Conservation (phyloP, 2,888 invertebrate genomes). For the Athalia rosae region DNA sequence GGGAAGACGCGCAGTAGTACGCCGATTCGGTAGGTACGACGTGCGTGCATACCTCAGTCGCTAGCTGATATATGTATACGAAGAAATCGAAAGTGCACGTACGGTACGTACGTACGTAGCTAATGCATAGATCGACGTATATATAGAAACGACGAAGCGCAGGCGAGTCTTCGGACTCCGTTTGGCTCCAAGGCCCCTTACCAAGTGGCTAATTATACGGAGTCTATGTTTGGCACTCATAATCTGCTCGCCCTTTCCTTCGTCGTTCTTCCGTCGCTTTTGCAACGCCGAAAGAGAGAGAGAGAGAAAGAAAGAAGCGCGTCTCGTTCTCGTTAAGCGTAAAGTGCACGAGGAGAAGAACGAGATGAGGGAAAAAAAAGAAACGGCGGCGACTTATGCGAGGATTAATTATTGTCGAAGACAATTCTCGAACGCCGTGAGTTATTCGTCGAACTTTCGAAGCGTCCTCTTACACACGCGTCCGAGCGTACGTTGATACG, state of each 20-base stretch:
- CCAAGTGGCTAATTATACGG: constrained; percentile 68
- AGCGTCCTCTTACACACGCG: neutral
- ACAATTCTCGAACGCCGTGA: too few species aligned
- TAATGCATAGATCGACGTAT: constrained; percentile 1
- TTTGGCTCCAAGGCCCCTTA: constrained; percentile 55
- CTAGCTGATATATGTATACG: too few species aligned
- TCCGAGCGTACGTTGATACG: constrained; percentile 15
- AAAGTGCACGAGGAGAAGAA: too few species aligned
- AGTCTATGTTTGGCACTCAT: constrained; percentile 66
- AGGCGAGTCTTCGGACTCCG: constrained; percentile 45
- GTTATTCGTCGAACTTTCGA: neutral
- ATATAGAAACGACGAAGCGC: constrained; percentile 18
- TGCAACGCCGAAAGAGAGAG: neutral
- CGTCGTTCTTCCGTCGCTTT: neutral
- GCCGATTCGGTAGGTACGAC: neutral
- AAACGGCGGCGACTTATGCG: too few species aligned
- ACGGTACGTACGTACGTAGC: too few species aligned
- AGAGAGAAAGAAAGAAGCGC: too few species aligned
- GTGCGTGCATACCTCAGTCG: too few species aligned
- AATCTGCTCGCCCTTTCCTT: constrained; percentile 12
- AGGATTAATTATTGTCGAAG: too few species aligned
- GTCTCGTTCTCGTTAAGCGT: too few species aligned
- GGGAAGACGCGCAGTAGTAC: neutral
- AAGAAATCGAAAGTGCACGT: too few species aligned
- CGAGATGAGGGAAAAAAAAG: too few species aligned